Evolutionary conservation across 2,113 vertebrate species (phyloP).

Genomic region (Neotragus pygmaeus): DNA sequence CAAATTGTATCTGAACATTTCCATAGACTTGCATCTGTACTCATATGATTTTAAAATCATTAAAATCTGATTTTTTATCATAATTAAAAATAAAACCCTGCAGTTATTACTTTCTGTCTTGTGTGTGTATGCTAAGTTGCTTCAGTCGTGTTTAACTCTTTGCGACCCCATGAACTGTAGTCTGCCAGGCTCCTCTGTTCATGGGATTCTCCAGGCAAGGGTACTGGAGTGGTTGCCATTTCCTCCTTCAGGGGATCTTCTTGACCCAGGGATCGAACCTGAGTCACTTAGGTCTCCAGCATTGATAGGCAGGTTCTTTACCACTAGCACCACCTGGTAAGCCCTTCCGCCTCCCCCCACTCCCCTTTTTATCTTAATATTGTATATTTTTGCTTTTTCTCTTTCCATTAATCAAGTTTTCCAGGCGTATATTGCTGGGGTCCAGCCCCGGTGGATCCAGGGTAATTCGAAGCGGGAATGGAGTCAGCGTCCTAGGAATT

Average conservation of each 20-base stretch:
- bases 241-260: background rate
- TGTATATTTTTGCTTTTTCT: background rate
- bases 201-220: background rate
- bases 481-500: background rate
- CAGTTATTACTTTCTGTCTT: background rate
- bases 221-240: background rate
- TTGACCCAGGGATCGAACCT: background rate
- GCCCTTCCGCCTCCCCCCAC: background rate
- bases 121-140: background rate
- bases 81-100: background rate
- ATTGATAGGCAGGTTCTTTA: background rate
- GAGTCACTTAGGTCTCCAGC: background rate
- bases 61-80: background rate
- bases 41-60: background rate
- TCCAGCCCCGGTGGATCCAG: too few species aligned
- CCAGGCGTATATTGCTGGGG: background rate
- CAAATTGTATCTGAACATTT: background rate
- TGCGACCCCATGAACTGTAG: background rate
- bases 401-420: background rate
- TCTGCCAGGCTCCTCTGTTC: background rate
- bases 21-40: background rate
- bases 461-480: too few species aligned
- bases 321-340: background rate
- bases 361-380: background rate
- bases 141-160: background rate